These are phyloP conservation scores for Hydrotaea diabolus DNA, from an alignment of 2,888 invertebrate genomes.

Conservation along the genomic window DNA sequence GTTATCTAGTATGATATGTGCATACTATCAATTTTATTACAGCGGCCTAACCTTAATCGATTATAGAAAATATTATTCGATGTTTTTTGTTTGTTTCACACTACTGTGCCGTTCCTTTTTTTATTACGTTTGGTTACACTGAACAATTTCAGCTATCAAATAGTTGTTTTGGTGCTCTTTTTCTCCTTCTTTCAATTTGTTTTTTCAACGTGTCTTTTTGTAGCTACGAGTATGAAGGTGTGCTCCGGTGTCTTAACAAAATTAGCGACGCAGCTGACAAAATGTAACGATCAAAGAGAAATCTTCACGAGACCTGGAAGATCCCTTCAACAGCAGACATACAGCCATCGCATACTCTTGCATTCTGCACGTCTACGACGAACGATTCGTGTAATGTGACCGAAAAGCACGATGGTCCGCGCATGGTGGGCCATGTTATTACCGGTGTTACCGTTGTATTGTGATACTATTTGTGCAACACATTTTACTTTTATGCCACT, in stretches of 20 bases:
- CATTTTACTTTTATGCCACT: no score
- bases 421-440: neutral
- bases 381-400: slow-evolving; percentile 49
- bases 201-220: neutral
- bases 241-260: neutral
- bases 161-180: slow-evolving; percentile 54
- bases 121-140: slow-evolving; percentile 30
- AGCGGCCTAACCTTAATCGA: no score
- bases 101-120: neutral
- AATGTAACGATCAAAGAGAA: slow-evolving; percentile 34
- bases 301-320: slow-evolving; percentile 59
- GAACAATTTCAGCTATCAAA: slow-evolving; percentile 50
- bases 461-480: no score
- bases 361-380: neutral
- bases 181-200: no score
- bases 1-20: no score
- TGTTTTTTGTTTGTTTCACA: neutral
- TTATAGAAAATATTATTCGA: no score
- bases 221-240: neutral
- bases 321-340: neutral
- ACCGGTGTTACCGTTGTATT: no score
- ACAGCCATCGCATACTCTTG: slow-evolving; percentile 44
- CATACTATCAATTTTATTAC: no score
- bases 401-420: neutral
- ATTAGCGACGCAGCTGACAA: slow-evolving; percentile 62